Base-by-base conservation (phyloP, 2,888 invertebrate genomes). In the Pandemis corylana region DNA sequence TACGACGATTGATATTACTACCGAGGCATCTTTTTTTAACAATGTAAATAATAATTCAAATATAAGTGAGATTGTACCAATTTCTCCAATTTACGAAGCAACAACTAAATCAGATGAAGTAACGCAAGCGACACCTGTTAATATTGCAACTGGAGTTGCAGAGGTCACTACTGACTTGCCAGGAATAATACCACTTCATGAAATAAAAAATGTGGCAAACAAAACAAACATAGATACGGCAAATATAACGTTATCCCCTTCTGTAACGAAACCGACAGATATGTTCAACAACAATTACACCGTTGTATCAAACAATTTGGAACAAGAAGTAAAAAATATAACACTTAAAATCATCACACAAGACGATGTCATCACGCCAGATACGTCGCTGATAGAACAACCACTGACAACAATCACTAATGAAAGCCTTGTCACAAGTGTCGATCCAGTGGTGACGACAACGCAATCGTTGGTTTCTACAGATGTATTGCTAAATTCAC, bases 1-100 rank as follows among this genome's bases (percentile, higher is more conserved):
- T 61, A 49, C 68, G 13, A 64, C 65, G 7, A 41, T 74, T 59
- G 65, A 68, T 56, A 4, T 20, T 6, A 51, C 44, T 42, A 20
- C 69, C 53, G 67, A 53, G n/a, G 64, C 5, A 12, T 10, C n/a
- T 49, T 28, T 51, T 5, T 44, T 51, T 49, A 51, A n/a, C 7
- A 13, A 62, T n/a, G 20, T 67, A 5, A 53, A 53, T 15, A 65
- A 65, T 61, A 49, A 41, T 41, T 9, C 9, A 49, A 65, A 20
- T 49, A 36, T 10, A 61, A 51, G 44, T 36, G 13, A 70, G 12
- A 36, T 41, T 13, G 42, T 4, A 59, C 9, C 59, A 12, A 28
- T 15, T 10, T 36, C 53, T 41, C 7, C 28, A 12, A 51, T 10
- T 9, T 36, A 49, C 7, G 67, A 67, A 5, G 20, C n/a, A 2